A percentile compares a stretch with the other conserved stretches of the same genome.
These are phyloP conservation scores for Drosophila nannoptera DNA, from an alignment of 1,140 invertebrate species.

Conservation along the genomic window DNA sequence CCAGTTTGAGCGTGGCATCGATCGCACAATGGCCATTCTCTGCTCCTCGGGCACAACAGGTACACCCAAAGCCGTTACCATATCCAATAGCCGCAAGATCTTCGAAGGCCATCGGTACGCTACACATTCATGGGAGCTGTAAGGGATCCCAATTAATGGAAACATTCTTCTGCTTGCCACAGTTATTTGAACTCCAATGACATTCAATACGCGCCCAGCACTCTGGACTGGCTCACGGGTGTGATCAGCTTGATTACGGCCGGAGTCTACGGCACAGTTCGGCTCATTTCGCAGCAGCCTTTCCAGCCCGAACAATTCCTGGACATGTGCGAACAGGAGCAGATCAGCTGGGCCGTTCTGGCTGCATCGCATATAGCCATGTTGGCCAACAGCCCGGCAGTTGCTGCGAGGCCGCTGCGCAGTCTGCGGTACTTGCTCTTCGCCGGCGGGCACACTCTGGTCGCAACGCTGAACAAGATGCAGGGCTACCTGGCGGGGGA, in stretches of 20 bases:
- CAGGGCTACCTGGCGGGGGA: conserved; percentile 54
- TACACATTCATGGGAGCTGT: background rate
- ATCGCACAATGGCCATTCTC: conserved; percentile 76
- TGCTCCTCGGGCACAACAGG: conserved; percentile 89
- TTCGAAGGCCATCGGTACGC: conserved; percentile 56
- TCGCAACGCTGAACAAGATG: conserved; percentile 66
- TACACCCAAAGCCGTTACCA: conserved; percentile 87
- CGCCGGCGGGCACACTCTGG: conserved; percentile 61
- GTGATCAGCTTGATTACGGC: conserved; percentile 63
- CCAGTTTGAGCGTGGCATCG: conserved; percentile 50
- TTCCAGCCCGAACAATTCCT: conserved; percentile 62
- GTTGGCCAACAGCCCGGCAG: conserved; percentile 50
- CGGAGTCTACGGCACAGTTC: conserved; percentile 56
- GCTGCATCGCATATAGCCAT: conserved; percentile 69
- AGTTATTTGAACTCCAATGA: conserved; percentile 64
- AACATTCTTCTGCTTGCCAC: background rate
- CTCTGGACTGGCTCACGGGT: conserved; percentile 71
- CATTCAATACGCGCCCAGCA: conserved; percentile 69
- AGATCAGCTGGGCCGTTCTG: conserved; percentile 55
- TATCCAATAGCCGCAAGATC: conserved; percentile 82
- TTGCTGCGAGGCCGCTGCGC: conserved; percentile 33
- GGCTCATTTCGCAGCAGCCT: conserved; percentile 63
- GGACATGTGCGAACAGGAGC: conserved; percentile 61
- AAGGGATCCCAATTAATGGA: background rate
- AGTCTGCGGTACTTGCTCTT: conserved; percentile 65